These are phyloP conservation scores for Ecdyonurus torrentis DNA, from an alignment of 2,888 invertebrate species.

Conservation along the genomic window DNA sequence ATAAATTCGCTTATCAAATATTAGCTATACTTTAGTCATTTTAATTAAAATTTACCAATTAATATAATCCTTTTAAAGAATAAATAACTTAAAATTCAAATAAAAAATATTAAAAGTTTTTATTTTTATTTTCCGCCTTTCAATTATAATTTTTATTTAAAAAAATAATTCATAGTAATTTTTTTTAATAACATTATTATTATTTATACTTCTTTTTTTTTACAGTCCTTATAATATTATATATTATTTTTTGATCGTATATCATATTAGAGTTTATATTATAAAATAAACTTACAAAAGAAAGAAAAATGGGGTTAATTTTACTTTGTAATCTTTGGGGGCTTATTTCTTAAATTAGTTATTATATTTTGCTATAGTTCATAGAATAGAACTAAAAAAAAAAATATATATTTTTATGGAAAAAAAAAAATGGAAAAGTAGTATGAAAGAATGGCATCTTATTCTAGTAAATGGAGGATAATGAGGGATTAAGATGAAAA, in stretches of 20 bases:
- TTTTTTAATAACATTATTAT: background rate
- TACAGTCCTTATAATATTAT: no score
- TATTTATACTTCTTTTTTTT: background rate
- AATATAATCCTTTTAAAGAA: no score
- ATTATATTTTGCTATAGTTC: background rate
- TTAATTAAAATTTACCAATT: no score
- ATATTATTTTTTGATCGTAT: background rate
- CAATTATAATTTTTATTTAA: no score
- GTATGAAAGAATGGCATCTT: background rate
- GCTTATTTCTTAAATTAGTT: background rate
- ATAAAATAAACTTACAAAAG: background rate
- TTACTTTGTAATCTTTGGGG: background rate
- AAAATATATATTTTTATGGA: background rate
- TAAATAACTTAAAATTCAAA: no score
- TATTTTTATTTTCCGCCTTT: no score
- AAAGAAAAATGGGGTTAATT: background rate
- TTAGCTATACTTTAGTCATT: no score
- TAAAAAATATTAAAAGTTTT: no score
- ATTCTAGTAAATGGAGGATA: background rate
- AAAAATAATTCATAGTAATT: no score
- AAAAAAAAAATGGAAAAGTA: background rate
- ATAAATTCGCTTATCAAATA: no score
- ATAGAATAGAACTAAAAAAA: background rate
- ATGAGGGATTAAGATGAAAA: background rate
- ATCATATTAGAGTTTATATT: background rate